Conservation (phyloP, 2,113 vertebrate genomes). For the Eidolon helvum region DNA sequence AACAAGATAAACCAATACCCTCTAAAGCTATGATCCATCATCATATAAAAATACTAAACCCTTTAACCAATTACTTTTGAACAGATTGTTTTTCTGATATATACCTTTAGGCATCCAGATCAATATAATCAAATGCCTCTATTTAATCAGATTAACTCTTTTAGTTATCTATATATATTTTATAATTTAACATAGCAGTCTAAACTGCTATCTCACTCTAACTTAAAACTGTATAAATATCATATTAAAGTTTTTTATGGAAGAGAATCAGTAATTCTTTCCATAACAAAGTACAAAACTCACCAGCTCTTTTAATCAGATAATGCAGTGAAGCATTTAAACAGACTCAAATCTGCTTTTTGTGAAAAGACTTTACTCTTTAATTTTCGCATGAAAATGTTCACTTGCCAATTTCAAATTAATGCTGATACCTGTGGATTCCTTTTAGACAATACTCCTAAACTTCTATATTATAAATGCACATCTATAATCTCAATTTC, state of each 20-base stretch:
- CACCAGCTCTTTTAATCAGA: neutral
- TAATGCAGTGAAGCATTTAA: neutral
- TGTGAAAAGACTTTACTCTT: neutral
- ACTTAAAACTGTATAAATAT: neutral
- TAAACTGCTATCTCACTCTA: neutral
- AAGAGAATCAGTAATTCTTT: neutral
- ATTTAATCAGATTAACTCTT: neutral
- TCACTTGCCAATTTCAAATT: neutral
- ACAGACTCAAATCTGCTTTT: neutral
- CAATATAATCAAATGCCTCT: neutral
- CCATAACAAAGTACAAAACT: neutral
- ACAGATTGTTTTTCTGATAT: neutral
- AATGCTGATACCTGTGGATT: neutral
- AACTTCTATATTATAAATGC: neutral
- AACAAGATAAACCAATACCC: neutral
- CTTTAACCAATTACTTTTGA: neutral
- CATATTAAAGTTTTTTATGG: neutral
- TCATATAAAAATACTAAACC: neutral
- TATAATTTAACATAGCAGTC: neutral
- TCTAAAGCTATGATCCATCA: neutral
- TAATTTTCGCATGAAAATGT: neutral
- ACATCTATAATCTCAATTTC: neutral
- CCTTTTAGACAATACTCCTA: neutral
- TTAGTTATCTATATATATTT: neutral
- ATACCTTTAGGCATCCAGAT: neutral